Conservation (phyloP, 1,140 invertebrate genomes). For the Calycopis cecrops region DNA sequence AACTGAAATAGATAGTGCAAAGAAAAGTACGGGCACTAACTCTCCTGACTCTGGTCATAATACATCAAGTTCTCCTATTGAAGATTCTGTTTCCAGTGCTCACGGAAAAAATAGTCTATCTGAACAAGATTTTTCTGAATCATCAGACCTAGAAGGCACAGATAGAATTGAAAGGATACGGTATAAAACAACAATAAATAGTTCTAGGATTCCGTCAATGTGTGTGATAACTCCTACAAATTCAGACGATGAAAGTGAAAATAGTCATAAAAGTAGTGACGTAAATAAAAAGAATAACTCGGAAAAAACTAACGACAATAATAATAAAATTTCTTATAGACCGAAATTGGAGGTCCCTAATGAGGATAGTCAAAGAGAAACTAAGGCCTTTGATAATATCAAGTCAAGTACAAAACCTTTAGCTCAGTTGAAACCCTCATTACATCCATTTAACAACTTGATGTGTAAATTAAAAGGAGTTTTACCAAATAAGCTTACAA, state of each 20-base stretch:
- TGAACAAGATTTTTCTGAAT: slow-evolving; percentile 86
- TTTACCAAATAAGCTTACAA: slow-evolving; percentile 72
- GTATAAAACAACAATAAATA: slow-evolving; percentile 90
- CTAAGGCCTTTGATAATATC: slow-evolving; percentile 34
- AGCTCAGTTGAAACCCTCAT: slow-evolving; percentile 62
- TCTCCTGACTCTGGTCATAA: slow-evolving; percentile 88
- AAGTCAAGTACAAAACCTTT: slow-evolving; percentile 48
- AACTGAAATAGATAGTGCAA: slow-evolving; percentile 70
- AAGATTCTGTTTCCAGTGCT: slow-evolving; percentile 81
- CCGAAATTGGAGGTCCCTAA: slow-evolving; percentile 69
- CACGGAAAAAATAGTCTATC: slow-evolving; percentile 81
- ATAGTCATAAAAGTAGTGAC: slow-evolving; percentile 39
- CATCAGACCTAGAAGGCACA: slow-evolving; percentile 88
- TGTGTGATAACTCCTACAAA: slow-evolving; percentile 92
- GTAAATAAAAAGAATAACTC: slow-evolving; percentile 28
- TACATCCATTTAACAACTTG: slow-evolving; percentile 77
- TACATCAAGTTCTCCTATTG: slow-evolving; percentile 86
- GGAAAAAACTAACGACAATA: slow-evolving; percentile 30
- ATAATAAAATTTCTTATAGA: slow-evolving; percentile 37
- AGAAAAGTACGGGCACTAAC: slow-evolving; percentile 77
- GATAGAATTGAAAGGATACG: slow-evolving; percentile 89
- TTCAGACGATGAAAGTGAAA: slow-evolving; percentile 87
- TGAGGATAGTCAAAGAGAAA: slow-evolving; percentile 51
- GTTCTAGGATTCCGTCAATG: slow-evolving; percentile 92
- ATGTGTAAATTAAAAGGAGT: slow-evolving; percentile 80